Percentiles rank a stretch among this genome's conserved stretches.
These are phyloP conservation scores for Coregonus suidteri DNA, from an alignment of 2,797 vertebrate species.

Conservation along the genomic window DNA sequence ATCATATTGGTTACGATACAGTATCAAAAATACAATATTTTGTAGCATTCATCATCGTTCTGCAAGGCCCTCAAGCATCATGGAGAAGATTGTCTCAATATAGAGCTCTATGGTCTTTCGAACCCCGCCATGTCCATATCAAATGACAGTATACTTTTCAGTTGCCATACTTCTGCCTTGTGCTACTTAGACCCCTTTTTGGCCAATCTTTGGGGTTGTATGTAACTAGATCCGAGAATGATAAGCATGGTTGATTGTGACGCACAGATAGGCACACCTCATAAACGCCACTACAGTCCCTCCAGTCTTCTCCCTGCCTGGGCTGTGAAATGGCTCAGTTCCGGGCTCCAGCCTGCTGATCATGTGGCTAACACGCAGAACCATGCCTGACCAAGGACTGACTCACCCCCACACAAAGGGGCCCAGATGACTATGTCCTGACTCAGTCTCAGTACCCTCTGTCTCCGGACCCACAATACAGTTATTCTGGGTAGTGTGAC, in stretches of 20 bases:
- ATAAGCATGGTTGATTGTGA: not conserved
- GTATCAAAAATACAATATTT: too few relatives aligned
- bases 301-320: constrained; percentile 46
- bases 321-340: constrained; percentile 66
- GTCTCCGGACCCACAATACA: constrained; percentile 38
- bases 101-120: too few relatives aligned
- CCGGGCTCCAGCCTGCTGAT: constrained; percentile 56
- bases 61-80: too few relatives aligned
- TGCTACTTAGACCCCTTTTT: too few relatives aligned
- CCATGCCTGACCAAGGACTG: constrained; percentile 71
- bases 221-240: not conserved
- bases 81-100: too few relatives aligned
- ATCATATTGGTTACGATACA: too few relatives aligned
- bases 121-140: too few relatives aligned
- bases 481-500: constrained; percentile 62
- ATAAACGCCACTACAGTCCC: constrained; percentile 32
- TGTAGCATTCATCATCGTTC: too few relatives aligned
- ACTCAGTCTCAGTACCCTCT: constrained; percentile 57
- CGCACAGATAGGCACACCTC: not conserved
- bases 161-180: too few relatives aligned
- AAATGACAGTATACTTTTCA: too few relatives aligned
- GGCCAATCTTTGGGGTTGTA: too few relatives aligned
- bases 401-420: constrained; percentile 58
- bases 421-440: constrained; percentile 63
- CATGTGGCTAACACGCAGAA: constrained; percentile 78